Evolutionary conservation across 2,113 vertebrate species (phyloP).

Genomic region (Pelecanus crispus): DNA sequence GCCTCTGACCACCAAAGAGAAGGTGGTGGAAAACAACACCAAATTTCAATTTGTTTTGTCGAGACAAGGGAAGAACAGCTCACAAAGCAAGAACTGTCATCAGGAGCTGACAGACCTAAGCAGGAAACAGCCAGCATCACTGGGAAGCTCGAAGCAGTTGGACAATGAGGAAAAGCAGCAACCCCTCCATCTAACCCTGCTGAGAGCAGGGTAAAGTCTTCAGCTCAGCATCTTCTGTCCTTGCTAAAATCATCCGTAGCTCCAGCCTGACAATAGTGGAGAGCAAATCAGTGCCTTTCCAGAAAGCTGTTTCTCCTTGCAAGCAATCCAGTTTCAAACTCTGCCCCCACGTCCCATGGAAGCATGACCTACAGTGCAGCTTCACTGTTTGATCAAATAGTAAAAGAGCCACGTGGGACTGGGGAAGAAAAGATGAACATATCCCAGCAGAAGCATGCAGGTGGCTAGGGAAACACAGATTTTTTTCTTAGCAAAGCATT

Average conservation of each 20-base stretch:
- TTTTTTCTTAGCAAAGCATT: not conserved
- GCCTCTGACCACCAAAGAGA: not conserved
- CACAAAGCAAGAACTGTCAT: not conserved
- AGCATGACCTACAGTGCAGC: not conserved
- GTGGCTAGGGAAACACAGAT: not conserved
- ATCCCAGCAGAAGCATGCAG: not conserved
- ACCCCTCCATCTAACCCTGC: not conserved
- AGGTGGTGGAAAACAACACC: not conserved
- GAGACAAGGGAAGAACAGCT: not conserved
- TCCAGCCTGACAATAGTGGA: not conserved
- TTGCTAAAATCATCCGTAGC: not conserved
- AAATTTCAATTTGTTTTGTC: not conserved
- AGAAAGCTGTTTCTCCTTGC: not conserved
- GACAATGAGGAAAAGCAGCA: not conserved
- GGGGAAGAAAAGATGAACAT: not conserved
- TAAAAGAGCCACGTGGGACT: not conserved
- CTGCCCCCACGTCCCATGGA: not conserved
- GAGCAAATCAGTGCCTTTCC: not conserved
- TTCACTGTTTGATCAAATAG: not conserved
- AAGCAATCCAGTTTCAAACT: not conserved
- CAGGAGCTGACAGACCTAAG: not conserved
- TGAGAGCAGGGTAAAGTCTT: not conserved
- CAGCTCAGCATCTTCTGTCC: not conserved
- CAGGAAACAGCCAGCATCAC: not conserved
- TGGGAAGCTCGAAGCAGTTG: not conserved